These are phyloP conservation scores for Atta texana DNA, from an alignment of 1,140 invertebrate species.

Conservation along the genomic window DNA sequence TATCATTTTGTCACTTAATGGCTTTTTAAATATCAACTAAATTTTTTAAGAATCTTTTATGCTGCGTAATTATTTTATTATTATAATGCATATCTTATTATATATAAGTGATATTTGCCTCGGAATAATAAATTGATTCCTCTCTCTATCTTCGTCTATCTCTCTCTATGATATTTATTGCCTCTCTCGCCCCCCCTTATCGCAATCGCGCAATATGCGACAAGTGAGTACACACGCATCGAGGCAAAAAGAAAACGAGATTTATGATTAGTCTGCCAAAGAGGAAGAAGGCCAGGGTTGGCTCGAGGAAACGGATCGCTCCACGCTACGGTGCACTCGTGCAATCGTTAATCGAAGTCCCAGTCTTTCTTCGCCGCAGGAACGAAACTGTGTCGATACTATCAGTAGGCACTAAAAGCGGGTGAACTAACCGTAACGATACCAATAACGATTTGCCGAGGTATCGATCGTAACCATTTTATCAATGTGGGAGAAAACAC, in stretches of 20 bases:
- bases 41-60: background rate
- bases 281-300: slow-evolving; percentile 38
- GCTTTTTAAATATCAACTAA: background rate
- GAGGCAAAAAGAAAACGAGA: slow-evolving; percentile 40
- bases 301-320: slow-evolving; percentile 42
- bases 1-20: slow-evolving; percentile 9
- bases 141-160: background rate
- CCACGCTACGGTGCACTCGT: slow-evolving; percentile 38
- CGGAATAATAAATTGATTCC: slow-evolving; percentile 40
- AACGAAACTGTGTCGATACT: slow-evolving; percentile 56
- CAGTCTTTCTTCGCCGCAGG: slow-evolving; percentile 48
- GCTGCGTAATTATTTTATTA: background rate
- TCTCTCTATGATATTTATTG: slow-evolving; percentile 36
- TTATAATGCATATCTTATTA: background rate
- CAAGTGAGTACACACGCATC: slow-evolving; percentile 28
- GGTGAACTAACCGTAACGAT: slow-evolving; percentile 47
- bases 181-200: slow-evolving; percentile 1
- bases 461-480: slow-evolving; percentile 44
- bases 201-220: slow-evolving; percentile 52
- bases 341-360: slow-evolving; percentile 50
- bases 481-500: slow-evolving; percentile 18
- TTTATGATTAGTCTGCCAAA: slow-evolving; percentile 45
- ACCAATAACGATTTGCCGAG: slow-evolving; percentile 43
- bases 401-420: slow-evolving; percentile 36
- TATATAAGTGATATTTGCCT: background rate